phyloP scores from a whole-genome alignment of 2,888 invertebrate genomes.

The Drosophila basisetae region DNA sequence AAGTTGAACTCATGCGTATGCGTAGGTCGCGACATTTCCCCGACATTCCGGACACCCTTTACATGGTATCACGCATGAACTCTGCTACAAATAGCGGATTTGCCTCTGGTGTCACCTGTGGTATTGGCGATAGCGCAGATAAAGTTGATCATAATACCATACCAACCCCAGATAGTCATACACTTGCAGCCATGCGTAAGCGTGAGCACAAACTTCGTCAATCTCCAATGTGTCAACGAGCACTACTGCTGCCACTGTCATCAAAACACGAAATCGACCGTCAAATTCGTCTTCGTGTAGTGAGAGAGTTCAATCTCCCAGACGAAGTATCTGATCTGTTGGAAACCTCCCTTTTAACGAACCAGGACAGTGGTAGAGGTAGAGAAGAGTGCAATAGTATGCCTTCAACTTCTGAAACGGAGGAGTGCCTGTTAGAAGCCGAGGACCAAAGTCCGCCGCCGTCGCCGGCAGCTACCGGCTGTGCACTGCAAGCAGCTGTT shows the following conservation, averaged over 20 bases:
- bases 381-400: conserved; percentile 47
- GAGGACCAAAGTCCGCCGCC: conserved; percentile 85
- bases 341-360: conserved; percentile 86
- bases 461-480: conserved; percentile 84
- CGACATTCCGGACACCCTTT: conserved; percentile 96
- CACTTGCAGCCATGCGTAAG: conserved; percentile 92
- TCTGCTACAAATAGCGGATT: conserved; percentile 77
- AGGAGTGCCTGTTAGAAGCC: conserved; percentile 79
- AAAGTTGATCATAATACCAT: conserved; percentile 89
- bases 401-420: conserved; percentile 79
- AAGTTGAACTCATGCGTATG: conserved; percentile 90
- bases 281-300: conserved; percentile 94
- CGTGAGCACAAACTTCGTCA: conserved; percentile 93
- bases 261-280: conserved; percentile 91
- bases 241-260: conserved; percentile 90
- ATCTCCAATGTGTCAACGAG: conserved; percentile 92
- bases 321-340: conserved; percentile 93
- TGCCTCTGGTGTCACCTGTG: conserved; percentile 65
- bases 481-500: conserved; percentile 58
- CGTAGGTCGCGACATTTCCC: conserved; percentile 90
- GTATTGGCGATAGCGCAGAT: conserved; percentile 87
- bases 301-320: conserved; percentile 96
- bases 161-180: conserved; percentile 91
- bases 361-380: conserved; percentile 59
- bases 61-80: conserved; percentile 89